Base-by-base conservation (phyloP, 1,140 invertebrate species). In the Polyergus mexicanus region DNA sequence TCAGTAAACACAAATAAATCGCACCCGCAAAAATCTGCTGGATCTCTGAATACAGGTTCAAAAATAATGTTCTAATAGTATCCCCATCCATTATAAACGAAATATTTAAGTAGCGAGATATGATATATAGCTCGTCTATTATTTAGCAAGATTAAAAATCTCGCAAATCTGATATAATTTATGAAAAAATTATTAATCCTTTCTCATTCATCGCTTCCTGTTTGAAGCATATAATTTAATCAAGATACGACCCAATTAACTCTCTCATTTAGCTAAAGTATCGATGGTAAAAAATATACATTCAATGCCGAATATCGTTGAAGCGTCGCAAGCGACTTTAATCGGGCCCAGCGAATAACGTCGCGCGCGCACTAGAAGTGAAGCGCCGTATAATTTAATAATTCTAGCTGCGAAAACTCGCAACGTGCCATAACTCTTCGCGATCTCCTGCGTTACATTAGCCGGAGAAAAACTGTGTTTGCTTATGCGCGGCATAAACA, bases 391-490 rank as follows among this genome's bases (percentile, higher is more conserved):
- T 84, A 76, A 84, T 84, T 84, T 76, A 84, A 84, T 84, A 88
- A 63, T 60, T 44, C 4, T 11, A 22, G 16, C 68, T 71, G 69
- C 35, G 69, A 84, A 77, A 76, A 54, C 71, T 85, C 86, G 51
- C 56, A 38, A 41, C 28, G 72, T 51, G 41, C 44, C 16, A 80
- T 87, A 87, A 87, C 54, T 87, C 81, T 68, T 44, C 38, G n/a
- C 71, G 80, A 88, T 74, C 51, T 69, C 47, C 51, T 19, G 68
- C 78, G 66, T 72, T 72, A 81, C 86, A 68, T 87, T 87, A 87
- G 65, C 75, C 84, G 68, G 11, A 68, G 84, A 88, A 74, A 88
- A 88, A 88, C 86, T 68, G 60, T 85, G 75, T 80, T 86, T 86
- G 68, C 74, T 85, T 54, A 63, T 63, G 60, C 54, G 63, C 25